Base-by-base conservation (phyloP, 2,113 vertebrate species). In the Aphelocoma coerulescens region DNA sequence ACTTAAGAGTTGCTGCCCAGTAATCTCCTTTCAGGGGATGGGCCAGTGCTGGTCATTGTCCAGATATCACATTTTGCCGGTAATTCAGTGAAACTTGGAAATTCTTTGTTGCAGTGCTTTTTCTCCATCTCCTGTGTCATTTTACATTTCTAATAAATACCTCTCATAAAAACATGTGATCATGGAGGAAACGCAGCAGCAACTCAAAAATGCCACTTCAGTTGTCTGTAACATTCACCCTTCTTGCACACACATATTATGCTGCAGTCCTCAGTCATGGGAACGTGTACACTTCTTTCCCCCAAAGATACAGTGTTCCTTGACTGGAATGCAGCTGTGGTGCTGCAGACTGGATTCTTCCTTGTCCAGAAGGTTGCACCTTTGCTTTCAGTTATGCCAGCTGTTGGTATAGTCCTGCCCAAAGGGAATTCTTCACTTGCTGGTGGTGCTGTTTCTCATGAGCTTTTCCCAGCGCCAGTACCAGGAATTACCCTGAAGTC, bases 191-290 rank as follows among this genome's bases (percentile, higher is more conserved):
- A n/a, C 41, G 23, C 21, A 71, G 35, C 30, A 58, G 39, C 69
- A 76, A 32, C 26, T 81, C 19, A 72, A 18, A 92, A 87, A 55
- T 72, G 32, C 3, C 22, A 16, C 9, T 71, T 69, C 20, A 32
- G 19, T 74, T 6, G 3, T 23, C 84, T 51, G 22, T 27, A 78
- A 20, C 21, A 3, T 67, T 68, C 17, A 20, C 49, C 20, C 44
- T 51, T n/a, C 52, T 78, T 85, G 48, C 32, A 41, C 19, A 1
- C 22, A 7, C 0, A 0, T 59, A 19, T 57, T 72, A 8, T 5
- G 3, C 52, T 72, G 37, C 68, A 61, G 3, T 79, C 46, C 32
- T 78, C 49, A 41, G 1, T 68, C 26, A 16, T 41, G 41, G 46
- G 35, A 67, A 15, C 9, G 3, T 2, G 10, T 4, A 13, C 9